These are phyloP conservation scores for Acrocephalus scirpaceus DNA, from an alignment of 2,797 vertebrate species.

Conservation along the genomic window DNA sequence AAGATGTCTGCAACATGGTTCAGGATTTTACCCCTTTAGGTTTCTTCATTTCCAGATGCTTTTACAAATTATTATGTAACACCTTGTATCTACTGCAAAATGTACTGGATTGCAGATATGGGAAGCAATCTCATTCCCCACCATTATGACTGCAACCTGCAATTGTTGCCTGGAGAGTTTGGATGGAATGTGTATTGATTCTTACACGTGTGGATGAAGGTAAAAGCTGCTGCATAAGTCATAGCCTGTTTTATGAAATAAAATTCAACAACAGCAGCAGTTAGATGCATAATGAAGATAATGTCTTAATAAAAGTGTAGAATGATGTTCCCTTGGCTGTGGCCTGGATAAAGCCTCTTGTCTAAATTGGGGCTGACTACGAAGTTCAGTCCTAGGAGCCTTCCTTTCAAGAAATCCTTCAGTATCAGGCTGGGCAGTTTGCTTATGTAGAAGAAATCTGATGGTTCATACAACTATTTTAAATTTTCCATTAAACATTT, in stretches of 20 bases:
- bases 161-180: not conserved
- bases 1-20: accelerated
- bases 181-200: not conserved
- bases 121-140: not conserved
- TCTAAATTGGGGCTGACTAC: not conserved
- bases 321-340: not conserved
- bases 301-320: not conserved
- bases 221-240: not conserved
- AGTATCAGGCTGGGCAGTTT: not conserved
- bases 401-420: not conserved
- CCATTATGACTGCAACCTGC: not conserved
- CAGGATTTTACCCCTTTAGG: not conserved
- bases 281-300: not conserved
- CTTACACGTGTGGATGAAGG: not conserved
- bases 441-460: not conserved
- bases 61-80: not conserved
- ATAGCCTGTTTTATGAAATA: not conserved
- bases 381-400: not conserved
- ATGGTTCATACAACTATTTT: not conserved
- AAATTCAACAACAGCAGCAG: not conserved
- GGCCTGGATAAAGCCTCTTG: not conserved
- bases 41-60: not conserved
- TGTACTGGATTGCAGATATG: not conserved
- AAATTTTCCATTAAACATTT: not conserved
- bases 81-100: not conserved